Evolutionary conservation across 2,113 vertebrate species (phyloP), one percentile per base, ranked within the genome.

Genomic region (Eolophus roseicapilla): DNA sequence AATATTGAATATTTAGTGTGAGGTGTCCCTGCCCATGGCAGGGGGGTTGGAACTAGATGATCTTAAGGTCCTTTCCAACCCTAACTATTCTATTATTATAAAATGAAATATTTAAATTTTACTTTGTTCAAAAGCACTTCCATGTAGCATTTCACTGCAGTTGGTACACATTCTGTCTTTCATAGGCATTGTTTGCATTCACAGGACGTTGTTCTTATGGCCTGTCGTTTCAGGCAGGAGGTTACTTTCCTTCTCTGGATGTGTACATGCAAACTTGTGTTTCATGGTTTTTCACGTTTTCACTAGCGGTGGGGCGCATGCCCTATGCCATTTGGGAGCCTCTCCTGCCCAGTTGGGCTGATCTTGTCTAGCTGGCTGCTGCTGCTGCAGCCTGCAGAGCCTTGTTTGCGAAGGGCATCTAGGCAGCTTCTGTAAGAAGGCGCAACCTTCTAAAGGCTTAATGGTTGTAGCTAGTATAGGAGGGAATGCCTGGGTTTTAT

Each of bases 241-340:
- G 15, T 68, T 39, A 2, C 5, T 71, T 65, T 25, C 4, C 14
- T 23, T 15, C 35, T 76, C 57, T 37, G 43, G 28, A 13, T 6
- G 33, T 18, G 35, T 31, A 37, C 29, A 28, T 49, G 0, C 10
- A 59, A 25, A 67, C 33, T 80, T 33, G 0, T 0, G 2, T 52
- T 71, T 39, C 21, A 1, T 23, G 55, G 15, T 7, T 57, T 68
- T 14, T 71, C 41, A 3, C 0, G 0, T 28, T 2, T 1, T 4
- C 18, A 9, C 8, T 27, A 77, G 3, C 6, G 28, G 6, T 50
- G 47, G 2, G 11, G 37, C 57, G 33, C 10, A 50, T 60, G 41
- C 47, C 35, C 29, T 18, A 43, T 41, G 49, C 57, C 7, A 0
- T 17, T 7, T 19, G 39, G 21, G 13, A 17, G 14, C 24, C 52